Conservation (phyloP, 2,888 invertebrate species). For the Bruchidius siliquastri region DNA sequence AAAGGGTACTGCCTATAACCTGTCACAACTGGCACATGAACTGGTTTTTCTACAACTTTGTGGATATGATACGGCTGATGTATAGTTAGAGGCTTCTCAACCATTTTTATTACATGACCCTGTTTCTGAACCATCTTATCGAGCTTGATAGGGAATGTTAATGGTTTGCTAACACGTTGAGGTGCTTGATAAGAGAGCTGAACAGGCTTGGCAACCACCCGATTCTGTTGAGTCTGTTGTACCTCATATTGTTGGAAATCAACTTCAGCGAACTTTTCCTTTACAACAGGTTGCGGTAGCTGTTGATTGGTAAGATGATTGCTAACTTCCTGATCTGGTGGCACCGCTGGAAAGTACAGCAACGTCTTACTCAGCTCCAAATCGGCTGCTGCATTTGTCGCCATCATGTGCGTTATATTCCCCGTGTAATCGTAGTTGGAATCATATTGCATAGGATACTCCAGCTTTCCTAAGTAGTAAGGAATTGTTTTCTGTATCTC, state of each 20-base stretch:
- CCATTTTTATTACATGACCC: constrained; percentile 37
- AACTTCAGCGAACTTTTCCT: constrained; percentile 21
- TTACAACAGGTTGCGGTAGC: constrained; percentile 15
- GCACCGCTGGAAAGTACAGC: constrained; percentile 25
- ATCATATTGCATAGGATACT: constrained; percentile 45
- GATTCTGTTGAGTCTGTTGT: constrained; percentile 12
- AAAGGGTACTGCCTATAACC: constrained; percentile 38
- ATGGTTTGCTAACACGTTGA: constrained; percentile 30
- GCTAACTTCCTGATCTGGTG: constrained; percentile 8
- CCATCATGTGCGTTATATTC: constrained; percentile 21
- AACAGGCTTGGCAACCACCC: constrained; percentile 33
- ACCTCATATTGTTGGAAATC: constrained; percentile 22
- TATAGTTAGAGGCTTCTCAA: constrained; percentile 44
- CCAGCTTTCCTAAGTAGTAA: constrained; percentile 48
- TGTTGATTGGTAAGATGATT: constrained; percentile 18
- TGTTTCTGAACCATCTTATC: constrained; percentile 41
- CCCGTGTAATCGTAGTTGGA: constrained; percentile 34
- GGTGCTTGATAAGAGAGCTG: constrained; percentile 38
- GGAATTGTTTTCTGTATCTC: constrained; percentile 64
- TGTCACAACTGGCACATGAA: constrained; percentile 46
- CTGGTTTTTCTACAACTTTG: constrained; percentile 46
- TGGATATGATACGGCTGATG: constrained; percentile 33
- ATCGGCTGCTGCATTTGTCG: constrained; percentile 42
- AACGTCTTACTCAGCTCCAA: constrained; percentile 48
- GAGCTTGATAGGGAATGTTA: constrained; percentile 36